Conservation (phyloP, 2,888 invertebrate genomes). For the Patella ulyssiponensis region DNA sequence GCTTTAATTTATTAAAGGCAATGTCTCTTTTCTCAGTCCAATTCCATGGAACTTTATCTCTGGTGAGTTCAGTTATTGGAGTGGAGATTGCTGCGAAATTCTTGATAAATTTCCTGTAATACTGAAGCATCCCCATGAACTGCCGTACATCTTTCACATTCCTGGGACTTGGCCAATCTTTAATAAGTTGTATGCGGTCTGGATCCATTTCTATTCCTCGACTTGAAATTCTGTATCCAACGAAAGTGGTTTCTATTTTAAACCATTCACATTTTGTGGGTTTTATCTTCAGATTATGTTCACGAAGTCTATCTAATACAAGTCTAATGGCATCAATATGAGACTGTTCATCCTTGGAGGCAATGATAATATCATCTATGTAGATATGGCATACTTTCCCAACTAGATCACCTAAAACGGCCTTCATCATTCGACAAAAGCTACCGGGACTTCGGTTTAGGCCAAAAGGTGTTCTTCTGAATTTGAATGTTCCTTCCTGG, state of each 20-base stretch:
- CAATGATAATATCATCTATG: background rate
- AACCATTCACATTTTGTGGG: background rate
- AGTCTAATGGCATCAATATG: background rate
- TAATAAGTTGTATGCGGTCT: background rate
- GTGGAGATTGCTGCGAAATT: background rate
- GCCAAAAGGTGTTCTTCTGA: background rate
- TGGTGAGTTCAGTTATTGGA: background rate
- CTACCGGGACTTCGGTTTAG: background rate
- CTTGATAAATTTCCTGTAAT: background rate
- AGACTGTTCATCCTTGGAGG: background rate
- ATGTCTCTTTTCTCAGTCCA: background rate
- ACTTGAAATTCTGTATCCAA: background rate
- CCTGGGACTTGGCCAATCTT: background rate
- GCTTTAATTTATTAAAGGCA: slow-evolving; percentile 20
- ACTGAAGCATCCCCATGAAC: background rate
- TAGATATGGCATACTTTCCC: background rate
- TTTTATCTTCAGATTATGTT: background rate
- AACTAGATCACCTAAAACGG: background rate
- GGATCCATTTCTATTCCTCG: background rate
- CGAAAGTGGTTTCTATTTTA: background rate
- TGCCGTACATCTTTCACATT: background rate
- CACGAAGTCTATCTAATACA: background rate
- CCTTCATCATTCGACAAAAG: background rate
- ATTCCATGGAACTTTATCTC: background rate
- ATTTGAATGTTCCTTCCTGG: background rate